phyloP scores from a whole-genome alignment of 2,797 vertebrate species.

The Halcyon chelicuti region DNA sequence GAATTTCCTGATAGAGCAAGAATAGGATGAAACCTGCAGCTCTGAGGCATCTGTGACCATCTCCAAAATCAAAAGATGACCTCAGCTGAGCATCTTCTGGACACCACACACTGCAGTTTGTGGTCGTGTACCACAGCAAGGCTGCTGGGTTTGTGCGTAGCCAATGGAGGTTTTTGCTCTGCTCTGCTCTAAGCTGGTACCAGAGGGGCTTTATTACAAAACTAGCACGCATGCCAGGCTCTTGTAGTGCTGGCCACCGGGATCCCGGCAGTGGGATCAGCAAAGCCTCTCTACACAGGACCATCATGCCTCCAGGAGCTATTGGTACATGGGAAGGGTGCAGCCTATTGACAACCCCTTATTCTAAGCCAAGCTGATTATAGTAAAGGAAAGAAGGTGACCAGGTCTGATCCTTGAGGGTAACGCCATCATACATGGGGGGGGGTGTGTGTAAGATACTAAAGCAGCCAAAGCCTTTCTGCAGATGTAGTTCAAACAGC shows the following conservation, averaged over 20 bases:
- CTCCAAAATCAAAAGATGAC: background rate
- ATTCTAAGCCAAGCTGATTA: background rate
- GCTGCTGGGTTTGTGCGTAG: background rate
- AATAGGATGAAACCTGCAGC: background rate
- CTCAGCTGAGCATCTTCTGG: background rate
- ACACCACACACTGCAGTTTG: accelerated
- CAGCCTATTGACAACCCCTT: background rate
- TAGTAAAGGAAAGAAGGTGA: background rate
- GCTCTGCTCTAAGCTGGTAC: background rate
- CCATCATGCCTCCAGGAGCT: background rate
- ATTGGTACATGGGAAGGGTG: accelerated
- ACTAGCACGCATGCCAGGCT: background rate
- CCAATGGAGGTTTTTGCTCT: background rate
- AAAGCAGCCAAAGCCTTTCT: background rate
- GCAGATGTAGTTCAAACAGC: background rate
- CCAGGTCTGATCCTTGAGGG: background rate
- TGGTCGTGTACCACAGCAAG: background rate
- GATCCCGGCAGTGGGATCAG: background rate
- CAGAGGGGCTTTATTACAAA: background rate
- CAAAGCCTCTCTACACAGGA: background rate
- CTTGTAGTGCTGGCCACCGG: background rate
- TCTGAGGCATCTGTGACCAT: background rate
- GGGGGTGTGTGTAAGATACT: background rate
- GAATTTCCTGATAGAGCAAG: background rate
- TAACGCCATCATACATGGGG: accelerated